Base-by-base conservation (phyloP, 2,797 vertebrate genomes). In the Masticophis lateralis region DNA sequence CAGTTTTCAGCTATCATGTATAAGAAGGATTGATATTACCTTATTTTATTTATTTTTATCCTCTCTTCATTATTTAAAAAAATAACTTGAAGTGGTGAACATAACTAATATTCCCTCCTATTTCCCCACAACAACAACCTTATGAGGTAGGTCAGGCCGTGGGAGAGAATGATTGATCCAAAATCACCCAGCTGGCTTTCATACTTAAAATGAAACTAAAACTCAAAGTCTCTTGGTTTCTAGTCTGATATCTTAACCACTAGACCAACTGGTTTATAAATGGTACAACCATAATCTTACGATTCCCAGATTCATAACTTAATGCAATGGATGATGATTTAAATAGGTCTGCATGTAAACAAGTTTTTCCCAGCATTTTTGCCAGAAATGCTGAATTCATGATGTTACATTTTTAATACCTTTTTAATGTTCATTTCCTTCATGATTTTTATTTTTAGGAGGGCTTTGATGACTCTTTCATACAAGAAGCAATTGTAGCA, bases 401-500 rank as follows among this genome's bases (percentile, higher is more conserved):
- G 83, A 59, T 47, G 22, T 4, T 2, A 1, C 51, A 0, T 25
- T n/a, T 63, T 79, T 56, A 79, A 56, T 60, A 79, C 37, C 74
- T 88, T 83, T 57, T 16, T 18, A 79, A 87, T 94, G 61, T 87
- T 0, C 5, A 87, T 91, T 5, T 18, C 93, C 11, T 9, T 90
- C 94, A 87, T 11, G 2, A 7, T 88, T 91, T 91, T 53, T 92
- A 93, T 93, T 91, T 93, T 96, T 97, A 98, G 98, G 98, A 98
- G 89, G 98, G 97, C 92, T 97, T 99, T 93, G 98, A 99, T 66
- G 95, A 98, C 25, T 94, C 91, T 87, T 99, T 99, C 96, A 97
- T 99, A 96, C 98, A 97, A 95, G 98, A 98, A 88, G 98, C 98
- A 1, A 93, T 99, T 94, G 93, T 98, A 92, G 97, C 98, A 6